Percentiles rank a stretch among this genome's conserved stretches.
phyloP scores from a whole-genome alignment of 1,140 invertebrate genomes.

The Papilio machaon region DNA sequence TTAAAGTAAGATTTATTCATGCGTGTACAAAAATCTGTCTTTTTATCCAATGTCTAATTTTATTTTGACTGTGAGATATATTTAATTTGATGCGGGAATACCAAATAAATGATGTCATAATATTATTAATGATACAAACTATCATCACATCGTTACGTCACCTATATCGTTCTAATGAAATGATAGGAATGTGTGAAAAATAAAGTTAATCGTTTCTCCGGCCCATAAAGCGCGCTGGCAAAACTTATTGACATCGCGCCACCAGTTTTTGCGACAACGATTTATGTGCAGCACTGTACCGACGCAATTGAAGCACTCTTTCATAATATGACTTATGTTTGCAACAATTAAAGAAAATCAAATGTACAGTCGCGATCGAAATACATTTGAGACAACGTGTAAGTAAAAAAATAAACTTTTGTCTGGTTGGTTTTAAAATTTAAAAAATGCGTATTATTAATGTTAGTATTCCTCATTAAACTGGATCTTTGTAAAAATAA shows the following conservation, averaged over 20 bases:
- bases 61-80: too few relatives aligned
- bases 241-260: background rate
- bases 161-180: conserved; percentile 1
- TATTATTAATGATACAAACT: background rate
- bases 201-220: conserved; percentile 5
- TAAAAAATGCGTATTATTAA: too few relatives aligned
- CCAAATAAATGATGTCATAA: too few relatives aligned
- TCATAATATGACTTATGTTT: conserved; percentile 28
- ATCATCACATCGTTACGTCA: background rate
- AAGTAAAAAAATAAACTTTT: background rate
- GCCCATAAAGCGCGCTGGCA: background rate
- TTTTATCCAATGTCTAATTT: too few relatives aligned
- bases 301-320: conserved; percentile 27
- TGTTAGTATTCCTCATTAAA: too few relatives aligned
- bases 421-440: too few relatives aligned
- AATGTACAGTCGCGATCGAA: conserved; percentile 24
- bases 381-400: background rate
- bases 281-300: conserved; percentile 19
- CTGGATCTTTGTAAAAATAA: too few relatives aligned
- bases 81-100: too few relatives aligned
- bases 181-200: conserved; percentile 23
- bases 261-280: conserved; percentile 21
- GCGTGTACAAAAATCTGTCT: too few relatives aligned
- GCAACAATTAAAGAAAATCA: conserved; percentile 36
- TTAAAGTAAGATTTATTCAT: too few relatives aligned